Conservation (phyloP, 2,113 vertebrate species). For the Castor canadensis region DNA sequence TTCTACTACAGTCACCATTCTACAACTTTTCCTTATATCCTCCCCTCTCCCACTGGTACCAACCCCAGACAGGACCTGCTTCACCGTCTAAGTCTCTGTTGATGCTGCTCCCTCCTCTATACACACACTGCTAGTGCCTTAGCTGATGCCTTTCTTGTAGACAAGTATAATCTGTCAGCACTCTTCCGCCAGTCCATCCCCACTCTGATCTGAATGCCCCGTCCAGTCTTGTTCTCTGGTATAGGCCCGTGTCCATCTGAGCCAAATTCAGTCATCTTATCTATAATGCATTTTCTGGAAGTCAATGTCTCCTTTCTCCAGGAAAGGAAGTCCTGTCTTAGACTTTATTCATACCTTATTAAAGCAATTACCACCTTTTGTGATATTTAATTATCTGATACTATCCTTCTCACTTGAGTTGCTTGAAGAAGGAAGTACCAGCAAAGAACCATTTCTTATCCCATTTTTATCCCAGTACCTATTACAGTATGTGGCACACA, state of each 20-base stretch:
- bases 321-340: background rate
- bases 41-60: too few species aligned
- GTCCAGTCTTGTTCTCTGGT: background rate
- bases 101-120: background rate
- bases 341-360: background rate
- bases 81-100: background rate
- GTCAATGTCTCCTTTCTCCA: background rate
- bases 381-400: background rate
- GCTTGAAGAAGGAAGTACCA: background rate
- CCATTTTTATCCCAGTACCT: background rate
- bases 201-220: background rate
- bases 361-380: background rate
- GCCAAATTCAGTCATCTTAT: background rate
- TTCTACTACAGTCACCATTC: too few species aligned
- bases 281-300: slow-evolving; percentile 11
- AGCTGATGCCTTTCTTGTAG: background rate
- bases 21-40: too few species aligned
- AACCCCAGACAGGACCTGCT: too few species aligned
- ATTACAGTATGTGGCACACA: background rate
- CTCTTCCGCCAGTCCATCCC: background rate
- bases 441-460: background rate
- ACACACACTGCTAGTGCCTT: background rate
- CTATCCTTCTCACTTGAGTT: background rate
- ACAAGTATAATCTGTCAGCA: background rate
- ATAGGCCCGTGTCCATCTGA: background rate